phyloP scores from a whole-genome alignment of 2,888 invertebrate genomes.

The Melitaea athalia region DNA sequence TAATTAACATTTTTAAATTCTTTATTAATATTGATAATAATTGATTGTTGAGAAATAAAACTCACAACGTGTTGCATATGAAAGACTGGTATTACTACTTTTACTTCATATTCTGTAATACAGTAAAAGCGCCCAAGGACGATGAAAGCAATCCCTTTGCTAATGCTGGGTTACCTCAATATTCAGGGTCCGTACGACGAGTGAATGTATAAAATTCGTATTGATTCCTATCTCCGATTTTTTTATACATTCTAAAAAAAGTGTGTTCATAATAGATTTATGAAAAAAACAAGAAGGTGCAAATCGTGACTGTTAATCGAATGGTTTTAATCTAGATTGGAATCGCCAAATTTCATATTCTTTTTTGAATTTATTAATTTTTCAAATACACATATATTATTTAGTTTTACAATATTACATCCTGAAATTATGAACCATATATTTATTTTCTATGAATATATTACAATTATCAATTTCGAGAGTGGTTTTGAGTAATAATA shows the following conservation, averaged over 20 bases:
- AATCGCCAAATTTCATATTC: too few species aligned
- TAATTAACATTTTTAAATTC: too few species aligned
- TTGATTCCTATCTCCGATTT: background rate
- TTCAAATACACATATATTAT: too few species aligned
- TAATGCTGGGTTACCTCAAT: constrained; percentile 5
- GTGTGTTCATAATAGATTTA: background rate
- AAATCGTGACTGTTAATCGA: too few species aligned
- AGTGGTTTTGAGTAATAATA: too few species aligned
- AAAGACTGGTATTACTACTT: constrained; percentile 10
- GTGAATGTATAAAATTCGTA: constrained; percentile 5
- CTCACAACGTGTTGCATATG: background rate
- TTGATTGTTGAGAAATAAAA: constrained; percentile 2
- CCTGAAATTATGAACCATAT: too few species aligned
- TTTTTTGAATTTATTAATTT: too few species aligned
- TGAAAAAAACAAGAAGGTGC: too few species aligned
- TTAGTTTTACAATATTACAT: too few species aligned
- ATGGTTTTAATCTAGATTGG: too few species aligned
- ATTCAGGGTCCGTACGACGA: constrained; percentile 2
- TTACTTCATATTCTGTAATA: constrained; percentile 8
- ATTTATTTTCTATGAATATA: too few species aligned
- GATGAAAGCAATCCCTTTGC: constrained; percentile 10
- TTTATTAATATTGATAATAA: background rate
- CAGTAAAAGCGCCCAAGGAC: constrained; percentile 3
- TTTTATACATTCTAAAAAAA: background rate
- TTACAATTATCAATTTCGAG: too few species aligned